Base-by-base conservation (phyloP, 2,113 vertebrate genomes). In the Puma concolor region DNA sequence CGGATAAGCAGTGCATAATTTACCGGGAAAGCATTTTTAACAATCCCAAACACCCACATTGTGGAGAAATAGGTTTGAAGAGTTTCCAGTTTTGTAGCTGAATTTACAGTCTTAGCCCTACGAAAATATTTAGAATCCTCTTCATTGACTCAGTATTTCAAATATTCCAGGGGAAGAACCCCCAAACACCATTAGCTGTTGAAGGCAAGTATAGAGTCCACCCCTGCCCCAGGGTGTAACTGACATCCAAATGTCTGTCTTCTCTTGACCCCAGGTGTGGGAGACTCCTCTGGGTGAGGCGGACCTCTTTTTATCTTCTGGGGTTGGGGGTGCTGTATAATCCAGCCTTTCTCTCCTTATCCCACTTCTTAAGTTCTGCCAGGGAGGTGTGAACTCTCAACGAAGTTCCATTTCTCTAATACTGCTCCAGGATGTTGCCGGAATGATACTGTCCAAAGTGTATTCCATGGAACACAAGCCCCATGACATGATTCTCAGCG, bases 1-100 rank as follows among this genome's bases (percentile, higher is more conserved):
- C 72, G 88, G 85, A 95, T 44, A 69, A 91, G 29, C 74, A 84
- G 25, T 83, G 50, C 31, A 63, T 54, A 94, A 95, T 89, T 97
- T 97, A 95, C 96, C 91, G 96, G 97, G 96, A 98, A 79, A 83
- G 41, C 69, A 86, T 88, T 94, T 89, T 36, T 7, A 89, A 96
- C 92, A 93, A 41, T 4, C 60, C 50, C 66, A 69, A 71, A 94
- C 74, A 74, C 88, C 44, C 95, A 97, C 88, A 76, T 83, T 80
- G 87, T 72, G 86, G 57, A 89, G 93, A 98, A 97, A 94, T 19
- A 80, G 33, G 67, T 25, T 90, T 95, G 67, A 94, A 91, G 21
- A 71, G 7, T 69, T 94, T 93, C 95, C 87, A 76, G 36, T 97
- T 96, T 91, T 44, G 48, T 85, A 69, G 31, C 17, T 82, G 60